These are phyloP conservation scores for Paramisgurnus dabryanus DNA, from an alignment of 2,113 vertebrate species.

Conservation along the genomic window DNA sequence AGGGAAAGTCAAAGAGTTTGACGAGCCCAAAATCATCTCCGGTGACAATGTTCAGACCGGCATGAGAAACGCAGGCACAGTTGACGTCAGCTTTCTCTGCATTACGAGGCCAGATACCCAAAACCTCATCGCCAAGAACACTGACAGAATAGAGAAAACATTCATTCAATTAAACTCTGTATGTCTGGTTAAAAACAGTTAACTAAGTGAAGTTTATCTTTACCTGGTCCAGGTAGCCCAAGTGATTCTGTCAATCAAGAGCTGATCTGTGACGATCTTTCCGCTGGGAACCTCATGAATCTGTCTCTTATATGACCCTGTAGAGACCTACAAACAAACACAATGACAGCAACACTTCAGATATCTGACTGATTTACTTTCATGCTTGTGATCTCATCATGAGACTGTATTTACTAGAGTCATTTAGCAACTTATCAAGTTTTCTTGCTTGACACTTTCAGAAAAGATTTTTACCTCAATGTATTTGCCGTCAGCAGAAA, in stretches of 20 bases:
- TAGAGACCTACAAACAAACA: constrained; percentile 81
- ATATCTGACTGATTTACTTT: no score
- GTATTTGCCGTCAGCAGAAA: constrained; percentile 91
- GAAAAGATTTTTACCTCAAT: constrained; percentile 80
- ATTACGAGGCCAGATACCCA: constrained; percentile 93
- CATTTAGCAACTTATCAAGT: no score
- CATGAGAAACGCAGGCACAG: constrained; percentile 90
- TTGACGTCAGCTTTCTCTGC: constrained; percentile 93
- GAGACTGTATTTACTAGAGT: no score
- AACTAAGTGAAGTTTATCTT: constrained; percentile 15
- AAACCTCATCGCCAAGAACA: constrained; percentile 90
- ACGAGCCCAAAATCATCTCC: constrained; percentile 96
- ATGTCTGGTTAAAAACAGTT: background rate
- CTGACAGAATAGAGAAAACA: constrained; percentile 63
- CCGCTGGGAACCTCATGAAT: constrained; percentile 92
- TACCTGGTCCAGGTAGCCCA: constrained; percentile 99
- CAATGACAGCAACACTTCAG: background rate
- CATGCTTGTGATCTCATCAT: no score
- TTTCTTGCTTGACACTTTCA: background rate
- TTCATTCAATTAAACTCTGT: background rate
- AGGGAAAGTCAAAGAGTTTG: constrained; percentile 97
- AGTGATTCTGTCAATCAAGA: constrained; percentile 86
- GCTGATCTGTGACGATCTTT: constrained; percentile 82
- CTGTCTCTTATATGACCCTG: constrained; percentile 88
- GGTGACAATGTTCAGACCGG: constrained; percentile 87